phyloP scores from a whole-genome alignment of 2,888 invertebrate genomes.

The Conomelus anceps region DNA sequence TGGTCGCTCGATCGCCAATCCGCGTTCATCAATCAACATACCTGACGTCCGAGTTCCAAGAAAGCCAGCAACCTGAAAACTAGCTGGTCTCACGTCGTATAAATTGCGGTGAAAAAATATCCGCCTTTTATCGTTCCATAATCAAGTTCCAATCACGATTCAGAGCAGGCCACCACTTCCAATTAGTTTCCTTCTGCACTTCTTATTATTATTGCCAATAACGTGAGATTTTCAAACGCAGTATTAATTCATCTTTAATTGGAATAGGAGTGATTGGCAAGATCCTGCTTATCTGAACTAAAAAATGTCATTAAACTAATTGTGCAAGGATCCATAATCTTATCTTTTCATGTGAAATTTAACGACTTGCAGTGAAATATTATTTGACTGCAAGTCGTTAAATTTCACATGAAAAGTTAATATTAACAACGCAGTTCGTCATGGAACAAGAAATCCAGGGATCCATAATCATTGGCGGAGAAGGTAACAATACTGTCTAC shows the following conservation, averaged over 20 bases:
- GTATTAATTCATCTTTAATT: background rate
- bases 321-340: background rate
- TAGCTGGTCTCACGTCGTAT: background rate
- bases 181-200: background rate
- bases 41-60: background rate
- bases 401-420: no score
- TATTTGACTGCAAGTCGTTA: no score
- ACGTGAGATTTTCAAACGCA: background rate
- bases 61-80: background rate
- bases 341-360: no score
- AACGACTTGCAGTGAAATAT: no score
- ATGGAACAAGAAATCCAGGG: background rate
- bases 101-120: background rate
- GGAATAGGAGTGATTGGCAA: background rate
- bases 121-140: background rate
- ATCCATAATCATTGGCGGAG: background rate
- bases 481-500: background rate
- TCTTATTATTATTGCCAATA: background rate
- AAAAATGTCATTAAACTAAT: background rate
- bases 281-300: background rate
- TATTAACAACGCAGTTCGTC: no score
- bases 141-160: background rate
- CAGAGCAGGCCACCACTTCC: background rate
- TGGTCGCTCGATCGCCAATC: background rate
- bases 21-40: constrained; percentile 2